Evolutionary conservation across 2,797 vertebrate genomes (phyloP).

Genomic region (Poeciliopsis infans): DNA sequence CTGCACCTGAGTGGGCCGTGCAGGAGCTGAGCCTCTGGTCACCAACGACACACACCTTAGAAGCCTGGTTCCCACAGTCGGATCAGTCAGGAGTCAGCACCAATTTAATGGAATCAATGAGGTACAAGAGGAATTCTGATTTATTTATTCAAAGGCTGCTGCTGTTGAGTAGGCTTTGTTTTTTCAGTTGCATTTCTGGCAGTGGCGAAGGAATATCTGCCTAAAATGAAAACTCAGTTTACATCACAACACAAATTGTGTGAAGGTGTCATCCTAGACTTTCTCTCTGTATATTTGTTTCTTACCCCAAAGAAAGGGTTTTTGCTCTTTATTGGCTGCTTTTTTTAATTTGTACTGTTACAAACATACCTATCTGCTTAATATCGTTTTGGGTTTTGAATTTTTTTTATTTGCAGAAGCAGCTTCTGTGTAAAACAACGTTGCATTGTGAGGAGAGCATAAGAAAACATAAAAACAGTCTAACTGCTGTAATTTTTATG

Average conservation of each 20-base stretch:
- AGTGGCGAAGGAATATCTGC: not conserved
- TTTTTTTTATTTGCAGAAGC: not conserved
- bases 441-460: not conserved
- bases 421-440: not conserved
- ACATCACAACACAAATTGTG: not conserved
- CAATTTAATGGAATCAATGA: slow-evolving; percentile 92
- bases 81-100: slow-evolving; percentile 88
- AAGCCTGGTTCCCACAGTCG: slow-evolving; percentile 89
- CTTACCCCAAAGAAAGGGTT: not conserved
- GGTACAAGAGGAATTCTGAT: slow-evolving; percentile 72
- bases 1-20: slow-evolving; percentile 87
- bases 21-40: slow-evolving; percentile 78
- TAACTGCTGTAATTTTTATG: not conserved
- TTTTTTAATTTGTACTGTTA: not conserved
- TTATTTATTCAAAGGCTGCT: not conserved
- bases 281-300: not conserved
- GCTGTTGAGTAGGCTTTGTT: not conserved
- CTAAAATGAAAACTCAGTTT: not conserved
- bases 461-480: not conserved
- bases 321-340: not conserved
- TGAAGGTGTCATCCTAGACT: not conserved
- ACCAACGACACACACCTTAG: slow-evolving; percentile 75
- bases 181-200: not conserved
- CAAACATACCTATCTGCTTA: not conserved
- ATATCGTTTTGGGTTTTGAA: not conserved